Percentiles rank a stretch among this genome's conserved stretches.
These are phyloP conservation scores for Conops quadrifasciatus DNA, from an alignment of 2,888 invertebrate genomes.

Conservation along the genomic window DNA sequence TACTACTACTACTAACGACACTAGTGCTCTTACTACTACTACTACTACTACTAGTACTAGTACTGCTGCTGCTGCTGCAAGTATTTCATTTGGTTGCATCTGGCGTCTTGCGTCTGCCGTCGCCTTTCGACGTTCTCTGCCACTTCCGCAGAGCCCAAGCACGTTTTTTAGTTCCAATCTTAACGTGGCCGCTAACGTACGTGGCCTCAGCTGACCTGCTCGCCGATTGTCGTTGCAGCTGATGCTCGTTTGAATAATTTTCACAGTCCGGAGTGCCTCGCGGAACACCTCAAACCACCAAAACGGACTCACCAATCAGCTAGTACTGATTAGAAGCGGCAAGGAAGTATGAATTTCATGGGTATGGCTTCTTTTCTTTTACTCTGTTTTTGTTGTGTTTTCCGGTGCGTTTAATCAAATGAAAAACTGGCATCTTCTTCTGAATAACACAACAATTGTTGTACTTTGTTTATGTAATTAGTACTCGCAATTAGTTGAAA, in stretches of 20 bases:
- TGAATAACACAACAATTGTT: too few species aligned
- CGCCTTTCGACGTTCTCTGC: not conserved
- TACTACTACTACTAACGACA: slow-evolving; percentile 33
- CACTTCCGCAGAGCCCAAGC: not conserved
- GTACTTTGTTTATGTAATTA: too few species aligned
- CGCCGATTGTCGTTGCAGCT: not conserved
- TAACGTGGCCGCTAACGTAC: not conserved
- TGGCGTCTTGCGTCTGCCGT: slow-evolving; percentile 25
- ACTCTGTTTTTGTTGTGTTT: too few species aligned
- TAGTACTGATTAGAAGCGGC: slow-evolving; percentile 66
- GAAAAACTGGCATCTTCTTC: not conserved
- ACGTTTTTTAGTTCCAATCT: not conserved
- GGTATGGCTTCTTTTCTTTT: slow-evolving; percentile 55
- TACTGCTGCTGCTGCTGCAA: slow-evolving; percentile 30
- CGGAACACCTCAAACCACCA: slow-evolving; percentile 44
- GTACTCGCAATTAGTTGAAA: too few species aligned
- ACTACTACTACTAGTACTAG: slow-evolving; percentile 21
- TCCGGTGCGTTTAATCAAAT: too few species aligned
- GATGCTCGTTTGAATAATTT: not conserved
- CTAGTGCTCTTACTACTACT: slow-evolving; percentile 24
- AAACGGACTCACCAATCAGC: slow-evolving; percentile 63
- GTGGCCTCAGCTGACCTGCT: slow-evolving; percentile 22
- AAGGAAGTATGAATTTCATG: slow-evolving; percentile 67
- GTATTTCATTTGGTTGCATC: slow-evolving; percentile 46
- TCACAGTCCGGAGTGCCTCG: slow-evolving; percentile 31